Evolutionary conservation across 2,888 invertebrate species (phyloP), one percentile per base, ranked within the genome.

Genomic region (Hirtodrosophila alboralis): DNA sequence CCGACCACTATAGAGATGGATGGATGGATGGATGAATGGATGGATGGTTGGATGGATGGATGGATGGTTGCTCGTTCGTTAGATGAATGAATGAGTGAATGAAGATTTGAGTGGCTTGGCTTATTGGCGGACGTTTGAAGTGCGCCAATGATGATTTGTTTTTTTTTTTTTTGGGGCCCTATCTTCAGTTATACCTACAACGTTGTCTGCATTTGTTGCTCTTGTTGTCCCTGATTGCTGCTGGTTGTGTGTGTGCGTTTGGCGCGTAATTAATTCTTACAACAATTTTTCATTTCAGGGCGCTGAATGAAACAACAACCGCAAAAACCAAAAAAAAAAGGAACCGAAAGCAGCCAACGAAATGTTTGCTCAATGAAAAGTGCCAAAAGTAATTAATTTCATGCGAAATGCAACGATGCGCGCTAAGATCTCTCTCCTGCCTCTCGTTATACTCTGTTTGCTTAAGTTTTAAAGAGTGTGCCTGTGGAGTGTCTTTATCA

Each of bases 281-380:
- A 87, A 87, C 81, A 68, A 83, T 87, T 86, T 81, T 86, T 83
- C 84, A 87, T 86, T 87, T 63, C 47, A 62, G 54, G 51, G 44
- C 63, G 43, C 63, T 74, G 87, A 86, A 86, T 79, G 71, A 66
- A 78, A 72, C 60, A 68, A 60, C 52, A 48, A 64, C 38, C 31
- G 13, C 38, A 59, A 31, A n/a, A n/a, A n/a, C n/a, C n/a, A n/a
- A n/a, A n/a, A n/a, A n/a, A 8, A 13, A 10, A 31, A 43, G 8
- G 8, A 38, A 33, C 27, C 37, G 36, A 30, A 40, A 30, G 37
- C 14, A 49, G 41, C 49, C 53, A 79, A 61, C 47, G 48, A 75
- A 70, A 87, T 87, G 86, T 86, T 83, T 86, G 84, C 87, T 83
- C 83, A 83, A 83, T 83, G 87, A 83, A 83, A 83, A 87, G 81